phyloP scores from a whole-genome alignment of 92 coral and sea anemone species.

The Siderastrea siderea region DNA sequence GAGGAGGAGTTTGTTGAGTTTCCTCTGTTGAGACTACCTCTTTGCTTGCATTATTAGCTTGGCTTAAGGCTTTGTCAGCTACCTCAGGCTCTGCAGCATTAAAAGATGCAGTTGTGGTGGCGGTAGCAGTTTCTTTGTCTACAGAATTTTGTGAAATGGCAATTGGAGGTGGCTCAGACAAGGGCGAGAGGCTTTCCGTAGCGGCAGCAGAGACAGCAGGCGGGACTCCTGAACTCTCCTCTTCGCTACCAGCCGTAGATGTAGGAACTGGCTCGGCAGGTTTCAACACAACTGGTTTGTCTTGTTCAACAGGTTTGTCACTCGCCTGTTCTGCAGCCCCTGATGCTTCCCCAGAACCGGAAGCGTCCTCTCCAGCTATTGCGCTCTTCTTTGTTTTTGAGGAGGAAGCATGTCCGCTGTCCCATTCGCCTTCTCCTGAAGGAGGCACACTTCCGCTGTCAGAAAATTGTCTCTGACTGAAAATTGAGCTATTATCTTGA shows the following conservation, averaged over 20 bases:
- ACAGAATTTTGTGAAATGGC: conserved; percentile 33
- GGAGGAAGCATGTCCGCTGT: conserved; percentile 72
- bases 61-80: neutral
- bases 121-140: conserved; percentile 10
- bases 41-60: conserved; percentile 3
- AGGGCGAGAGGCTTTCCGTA: conserved; percentile 1
- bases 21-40: conserved; percentile 4
- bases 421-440: conserved; percentile 79
- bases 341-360: conserved; percentile 24
- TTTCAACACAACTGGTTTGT: conserved; percentile 29
- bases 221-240: conserved; percentile 20
- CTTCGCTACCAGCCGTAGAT: conserved; percentile 2
- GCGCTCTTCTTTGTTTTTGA: conserved; percentile 51
- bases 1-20: conserved; percentile 13
- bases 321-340: conserved; percentile 2
- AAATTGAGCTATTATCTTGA: conserved; percentile 42
- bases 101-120: conserved; percentile 14
- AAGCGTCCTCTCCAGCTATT: conserved; percentile 62
- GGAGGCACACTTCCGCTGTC: conserved; percentile 50
- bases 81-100: conserved; percentile 33
- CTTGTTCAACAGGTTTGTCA: conserved; percentile 5
- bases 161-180: conserved; percentile 39
- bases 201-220: conserved; percentile 18
- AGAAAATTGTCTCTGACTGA: conserved; percentile 35
- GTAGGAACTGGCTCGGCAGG: neutral